These are phyloP conservation scores for Agraylea sexmaculata DNA, from an alignment of 1,140 invertebrate genomes.

Conservation along the genomic window DNA sequence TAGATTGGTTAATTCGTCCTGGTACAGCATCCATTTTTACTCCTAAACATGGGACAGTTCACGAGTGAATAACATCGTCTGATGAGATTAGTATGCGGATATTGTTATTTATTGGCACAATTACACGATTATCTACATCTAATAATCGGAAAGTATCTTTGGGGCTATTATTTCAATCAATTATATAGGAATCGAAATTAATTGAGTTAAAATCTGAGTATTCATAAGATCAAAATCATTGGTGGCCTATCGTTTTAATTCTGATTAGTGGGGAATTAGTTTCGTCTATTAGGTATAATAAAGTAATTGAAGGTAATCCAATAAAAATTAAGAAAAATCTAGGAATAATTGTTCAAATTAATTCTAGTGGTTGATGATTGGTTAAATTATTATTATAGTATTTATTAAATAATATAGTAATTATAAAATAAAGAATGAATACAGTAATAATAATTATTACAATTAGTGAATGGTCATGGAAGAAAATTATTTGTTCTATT, in stretches of 20 bases:
- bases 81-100: slow-evolving; percentile 47
- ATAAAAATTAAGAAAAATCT: slow-evolving; percentile 50
- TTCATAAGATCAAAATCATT: slow-evolving; percentile 60
- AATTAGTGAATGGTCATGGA: slow-evolving; percentile 37
- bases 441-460: slow-evolving; percentile 35
- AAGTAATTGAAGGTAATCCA: slow-evolving; percentile 44
- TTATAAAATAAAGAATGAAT: slow-evolving; percentile 40
- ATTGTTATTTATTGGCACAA: slow-evolving; percentile 43
- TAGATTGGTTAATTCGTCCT: slow-evolving; percentile 54
- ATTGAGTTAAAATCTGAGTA: slow-evolving; percentile 46
- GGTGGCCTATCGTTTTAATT: slow-evolving; percentile 51
- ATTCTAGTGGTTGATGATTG: slow-evolving; percentile 39
- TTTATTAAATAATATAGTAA: slow-evolving; percentile 26
- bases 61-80: slow-evolving; percentile 57
- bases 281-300: slow-evolving; percentile 53
- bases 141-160: slow-evolving; percentile 42
- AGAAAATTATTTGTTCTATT: slow-evolving; percentile 39
- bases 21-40: slow-evolving; percentile 55
- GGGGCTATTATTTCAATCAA: slow-evolving; percentile 29
- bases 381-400: slow-evolving; percentile 25
- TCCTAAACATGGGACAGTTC: slow-evolving; percentile 47
- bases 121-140: slow-evolving; percentile 50
- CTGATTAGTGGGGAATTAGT: slow-evolving; percentile 38
- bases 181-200: slow-evolving; percentile 55
- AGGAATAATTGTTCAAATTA: slow-evolving; percentile 51